These are phyloP conservation scores for Mesochorus sp. DNA, from an alignment of 2,888 invertebrate genomes.

Conservation along the genomic window DNA sequence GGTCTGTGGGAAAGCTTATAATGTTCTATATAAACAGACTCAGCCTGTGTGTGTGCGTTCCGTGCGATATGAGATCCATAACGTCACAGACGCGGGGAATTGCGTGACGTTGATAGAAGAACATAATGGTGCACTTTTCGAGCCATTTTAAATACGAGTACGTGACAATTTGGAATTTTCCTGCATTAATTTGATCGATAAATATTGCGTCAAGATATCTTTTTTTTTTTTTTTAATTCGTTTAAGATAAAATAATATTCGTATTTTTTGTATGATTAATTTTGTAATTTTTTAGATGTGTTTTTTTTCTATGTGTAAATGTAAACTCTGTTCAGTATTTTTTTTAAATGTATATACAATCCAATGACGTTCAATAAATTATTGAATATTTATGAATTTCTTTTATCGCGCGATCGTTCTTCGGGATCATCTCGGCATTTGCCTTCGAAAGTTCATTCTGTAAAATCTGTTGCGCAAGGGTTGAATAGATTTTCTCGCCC, in stretches of 20 bases:
- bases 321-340: background rate
- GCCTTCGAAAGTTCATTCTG: background rate
- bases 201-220: too few species aligned
- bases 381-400: constrained; percentile 20
- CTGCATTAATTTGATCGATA: background rate
- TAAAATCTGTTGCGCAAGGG: constrained; percentile 28
- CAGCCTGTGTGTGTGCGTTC: background rate
- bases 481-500: constrained; percentile 41
- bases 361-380: constrained; percentile 11
- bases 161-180: background rate
- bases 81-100: constrained; percentile 2
- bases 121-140: background rate
- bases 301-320: background rate
- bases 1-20: constrained; percentile 38
- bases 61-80: constrained; percentile 28
- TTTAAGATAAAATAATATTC: background rate
- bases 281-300: background rate
- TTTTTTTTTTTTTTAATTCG: background rate
- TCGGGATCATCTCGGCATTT: constrained; percentile 17
- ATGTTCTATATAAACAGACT: constrained; percentile 1
- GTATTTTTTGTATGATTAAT: background rate
- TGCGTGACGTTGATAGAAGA: constrained; percentile 11
- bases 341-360: background rate
- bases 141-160: background rate
- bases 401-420: constrained; percentile 20